Evolutionary conservation across 2,888 invertebrate genomes (phyloP).

Genomic region (Cinara cedri): DNA sequence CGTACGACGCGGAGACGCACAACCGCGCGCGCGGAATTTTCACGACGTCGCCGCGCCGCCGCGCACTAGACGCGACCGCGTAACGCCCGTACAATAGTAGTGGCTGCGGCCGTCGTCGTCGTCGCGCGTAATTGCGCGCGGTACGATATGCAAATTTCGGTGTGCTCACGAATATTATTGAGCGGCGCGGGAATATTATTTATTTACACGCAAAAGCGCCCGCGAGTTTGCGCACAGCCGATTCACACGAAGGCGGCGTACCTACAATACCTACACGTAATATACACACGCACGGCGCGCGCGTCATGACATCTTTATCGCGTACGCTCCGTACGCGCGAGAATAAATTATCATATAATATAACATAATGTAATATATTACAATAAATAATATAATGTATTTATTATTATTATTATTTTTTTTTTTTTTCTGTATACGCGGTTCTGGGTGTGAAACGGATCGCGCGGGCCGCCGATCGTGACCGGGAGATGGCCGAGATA

Average conservation of each 20-base stretch:
- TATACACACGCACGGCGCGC: not conserved
- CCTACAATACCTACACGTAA: not conserved
- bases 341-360: too few relatives aligned
- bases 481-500: slow-evolving; percentile 52
- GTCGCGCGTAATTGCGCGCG: slow-evolving; percentile 39
- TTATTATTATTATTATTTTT: not conserved
- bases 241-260: not conserved
- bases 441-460: slow-evolving; percentile 54
- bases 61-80: too few relatives aligned
- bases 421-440: slow-evolving; percentile 30
- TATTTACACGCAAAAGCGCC: not conserved
- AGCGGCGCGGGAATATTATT: not conserved
- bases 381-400: too few relatives aligned
- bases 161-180: slow-evolving; percentile 33
- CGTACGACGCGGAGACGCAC: not conserved
- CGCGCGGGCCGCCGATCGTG: slow-evolving; percentile 37
- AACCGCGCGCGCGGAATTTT: slow-evolving; percentile 3
- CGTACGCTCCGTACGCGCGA: too few relatives aligned
- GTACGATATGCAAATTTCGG: slow-evolving; percentile 35
- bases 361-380: too few relatives aligned
- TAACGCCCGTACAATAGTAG: too few relatives aligned
- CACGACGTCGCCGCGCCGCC: not conserved
- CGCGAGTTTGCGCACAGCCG: not conserved
- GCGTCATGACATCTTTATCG: slow-evolving; percentile 41
- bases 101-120: too few relatives aligned